phyloP scores from a whole-genome alignment of 2,888 invertebrate species.

The Monoplex corrugatus region DNA sequence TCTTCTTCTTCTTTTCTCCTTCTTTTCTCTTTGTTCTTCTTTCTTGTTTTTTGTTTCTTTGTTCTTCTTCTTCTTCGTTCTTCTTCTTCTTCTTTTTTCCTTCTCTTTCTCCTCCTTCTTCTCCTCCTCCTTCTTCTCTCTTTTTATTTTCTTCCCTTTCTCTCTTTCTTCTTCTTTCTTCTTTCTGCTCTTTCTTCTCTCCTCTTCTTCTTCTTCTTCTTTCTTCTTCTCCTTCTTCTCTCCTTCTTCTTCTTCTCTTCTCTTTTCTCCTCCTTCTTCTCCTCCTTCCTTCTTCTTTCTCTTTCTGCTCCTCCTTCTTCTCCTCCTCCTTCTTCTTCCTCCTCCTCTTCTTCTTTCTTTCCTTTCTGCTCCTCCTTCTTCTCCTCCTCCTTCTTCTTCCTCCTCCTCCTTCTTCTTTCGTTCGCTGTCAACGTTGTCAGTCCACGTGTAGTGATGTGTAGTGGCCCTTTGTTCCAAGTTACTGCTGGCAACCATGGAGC shows the following conservation, averaged over 20 bases:
- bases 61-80: background rate
- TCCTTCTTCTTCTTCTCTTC: background rate
- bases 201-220: background rate
- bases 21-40: background rate
- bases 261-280: background rate
- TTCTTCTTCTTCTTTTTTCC: background rate
- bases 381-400: background rate
- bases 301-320: background rate
- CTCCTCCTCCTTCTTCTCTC: background rate
- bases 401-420: background rate
- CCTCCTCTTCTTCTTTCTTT: background rate
- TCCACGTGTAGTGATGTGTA: too few relatives aligned
- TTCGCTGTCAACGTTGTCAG: too few relatives aligned
- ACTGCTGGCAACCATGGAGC: too few relatives aligned
- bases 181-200: background rate
- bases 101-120: background rate
- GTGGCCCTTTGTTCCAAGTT: too few relatives aligned
- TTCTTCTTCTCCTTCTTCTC: background rate
- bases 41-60: background rate
- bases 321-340: background rate
- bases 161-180: background rate
- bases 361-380: background rate
- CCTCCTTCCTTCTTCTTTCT: background rate
- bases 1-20: background rate
- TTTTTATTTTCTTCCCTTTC: background rate